Conservation (phyloP, 2,113 vertebrate genomes). For the Paramormyrops kingsleyae region DNA sequence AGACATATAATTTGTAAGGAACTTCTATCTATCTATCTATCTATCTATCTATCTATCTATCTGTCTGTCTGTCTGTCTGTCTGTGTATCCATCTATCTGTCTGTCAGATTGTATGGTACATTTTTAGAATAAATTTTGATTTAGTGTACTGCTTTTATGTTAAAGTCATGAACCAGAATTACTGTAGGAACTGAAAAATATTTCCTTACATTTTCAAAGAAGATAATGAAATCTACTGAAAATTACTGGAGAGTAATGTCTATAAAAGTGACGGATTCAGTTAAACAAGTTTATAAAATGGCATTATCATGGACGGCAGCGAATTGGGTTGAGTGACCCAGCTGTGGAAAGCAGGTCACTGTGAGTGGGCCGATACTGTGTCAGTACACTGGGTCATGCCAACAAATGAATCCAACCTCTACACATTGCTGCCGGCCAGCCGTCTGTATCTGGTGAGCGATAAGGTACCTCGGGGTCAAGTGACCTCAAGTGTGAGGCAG, state of each 20-base stretch:
- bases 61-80: background rate
- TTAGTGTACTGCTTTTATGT: background rate
- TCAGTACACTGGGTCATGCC: background rate
- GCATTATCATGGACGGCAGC: background rate
- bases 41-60: background rate
- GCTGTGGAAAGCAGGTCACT: background rate
- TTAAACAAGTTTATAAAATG: background rate
- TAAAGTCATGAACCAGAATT: background rate
- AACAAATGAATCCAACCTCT: background rate
- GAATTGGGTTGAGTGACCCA: background rate
- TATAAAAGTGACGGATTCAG: background rate
- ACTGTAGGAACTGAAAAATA: background rate
- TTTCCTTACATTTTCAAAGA: background rate
- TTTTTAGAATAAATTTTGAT: background rate
- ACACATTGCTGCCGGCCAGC: background rate
- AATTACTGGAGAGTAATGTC: background rate
- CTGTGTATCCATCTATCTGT: background rate
- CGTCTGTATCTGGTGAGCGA: background rate
- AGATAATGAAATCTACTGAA: background rate
- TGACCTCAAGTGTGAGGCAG: background rate
- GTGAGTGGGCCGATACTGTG: background rate
- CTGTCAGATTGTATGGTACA: background rate
- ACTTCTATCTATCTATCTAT: too few species aligned
- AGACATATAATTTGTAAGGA: too few species aligned
- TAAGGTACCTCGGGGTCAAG: background rate